Conservation (phyloP, 2,797 vertebrate species). For the Brotogeris chrysoptera region DNA sequence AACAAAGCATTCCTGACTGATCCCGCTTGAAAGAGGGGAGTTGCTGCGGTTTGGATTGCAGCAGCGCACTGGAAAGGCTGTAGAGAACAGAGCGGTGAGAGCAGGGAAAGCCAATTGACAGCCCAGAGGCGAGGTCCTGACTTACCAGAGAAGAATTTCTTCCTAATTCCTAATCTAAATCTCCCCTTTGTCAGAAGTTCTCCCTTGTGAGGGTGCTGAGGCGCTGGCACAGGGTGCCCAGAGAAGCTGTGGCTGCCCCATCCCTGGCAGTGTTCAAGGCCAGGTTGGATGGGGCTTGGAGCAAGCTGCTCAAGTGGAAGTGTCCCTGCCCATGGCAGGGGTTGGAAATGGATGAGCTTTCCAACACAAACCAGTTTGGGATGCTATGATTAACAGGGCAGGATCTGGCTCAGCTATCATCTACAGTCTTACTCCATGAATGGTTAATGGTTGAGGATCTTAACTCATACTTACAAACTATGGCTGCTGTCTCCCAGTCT, state of each 20-base stretch:
- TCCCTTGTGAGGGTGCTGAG: no score
- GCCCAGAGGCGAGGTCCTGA: no score
- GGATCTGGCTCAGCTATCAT: neutral
- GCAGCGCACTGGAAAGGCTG: neutral
- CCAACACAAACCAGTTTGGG: neutral
- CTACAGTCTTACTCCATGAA: neutral
- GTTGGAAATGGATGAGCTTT: neutral
- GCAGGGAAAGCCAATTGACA: neutral
- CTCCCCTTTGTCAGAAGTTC: no score
- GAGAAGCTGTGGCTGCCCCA: no score
- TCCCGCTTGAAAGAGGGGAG: neutral
- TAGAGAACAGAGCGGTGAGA: rapidly evolving
- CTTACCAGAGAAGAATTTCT: no score
- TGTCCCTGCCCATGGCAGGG: no score
- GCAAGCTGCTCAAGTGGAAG: no score
- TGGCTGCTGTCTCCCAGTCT: neutral
- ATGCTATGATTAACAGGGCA: neutral
- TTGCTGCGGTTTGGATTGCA: rapidly evolving
- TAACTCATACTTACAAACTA: neutral
- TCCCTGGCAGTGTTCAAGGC: no score
- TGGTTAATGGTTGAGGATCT: neutral
- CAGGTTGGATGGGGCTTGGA: no score
- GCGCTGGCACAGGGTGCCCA: no score
- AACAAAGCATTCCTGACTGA: neutral
- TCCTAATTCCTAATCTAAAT: no score